Base-by-base conservation (phyloP, 2,797 vertebrate genomes). In the Dermochelys coriacea region DNA sequence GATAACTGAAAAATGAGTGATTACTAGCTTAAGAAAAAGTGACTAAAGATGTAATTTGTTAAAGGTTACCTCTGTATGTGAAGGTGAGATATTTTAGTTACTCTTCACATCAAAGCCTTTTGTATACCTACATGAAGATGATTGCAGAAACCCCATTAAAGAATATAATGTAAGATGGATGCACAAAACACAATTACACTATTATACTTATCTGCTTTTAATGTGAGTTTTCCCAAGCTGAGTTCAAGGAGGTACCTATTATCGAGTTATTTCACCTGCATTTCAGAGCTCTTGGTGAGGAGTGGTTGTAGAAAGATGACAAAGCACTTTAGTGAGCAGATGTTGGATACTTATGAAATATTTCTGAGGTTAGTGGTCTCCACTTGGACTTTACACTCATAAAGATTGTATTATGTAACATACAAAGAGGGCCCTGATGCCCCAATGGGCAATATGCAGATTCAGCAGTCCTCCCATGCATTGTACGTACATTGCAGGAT, bases 141-240 rank as follows among this genome's bases (percentile, higher is more conserved):
- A 57, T 79, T 80, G 91, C 87, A 89, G 89, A 93, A 93, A 84
- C 23, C 5, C 21, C 16, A n/a, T 94, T 93, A 57, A 94, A 75
- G 51, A 89, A 86, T 19, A 50, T 68, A 8, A 37, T 49, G 10
- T 21, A 19, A 51, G 29, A 31, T 54, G 86, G 47, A 79, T 50
- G 6, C 82, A 5, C 75, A 84, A 96, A 93, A 88, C 3, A 45
- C 59, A 89, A 81, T 87, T 87, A 85, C 16, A 34, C 27, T 37
- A 37, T 85, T 94, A 74, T 82, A 64, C 16, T 86, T 78, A 78
- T 31, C 57, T 78, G 29, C 55, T 89, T 78, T 86, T 92, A 82
- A 68, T 79, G 45, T 77, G 45, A 57, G 1, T 25, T 93, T 79
- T 87, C 51, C 41, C 9, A 2, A 49, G 77, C 51, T 0, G 7